These are phyloP conservation scores for Caradrina kadenii DNA, from an alignment of 2,888 invertebrate genomes.

Conservation along the genomic window DNA sequence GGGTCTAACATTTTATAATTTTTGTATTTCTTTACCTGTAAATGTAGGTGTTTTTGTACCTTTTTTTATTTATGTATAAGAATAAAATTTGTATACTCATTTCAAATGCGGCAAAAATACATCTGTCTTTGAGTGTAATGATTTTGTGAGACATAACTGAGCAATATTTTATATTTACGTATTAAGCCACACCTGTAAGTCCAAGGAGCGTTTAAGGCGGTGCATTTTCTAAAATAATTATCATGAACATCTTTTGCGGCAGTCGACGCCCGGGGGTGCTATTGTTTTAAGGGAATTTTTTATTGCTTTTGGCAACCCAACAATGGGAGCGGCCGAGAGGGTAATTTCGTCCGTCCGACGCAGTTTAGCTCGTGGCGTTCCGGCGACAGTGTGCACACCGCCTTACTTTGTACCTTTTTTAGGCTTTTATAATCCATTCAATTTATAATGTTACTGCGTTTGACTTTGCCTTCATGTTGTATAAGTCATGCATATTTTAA, in stretches of 20 bases:
- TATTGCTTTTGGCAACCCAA: constrained; percentile 88
- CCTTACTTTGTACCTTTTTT: constrained; percentile 70
- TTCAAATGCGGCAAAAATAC: constrained; percentile 42
- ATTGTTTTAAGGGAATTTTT: constrained; percentile 89
- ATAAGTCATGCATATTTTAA: constrained; percentile 43
- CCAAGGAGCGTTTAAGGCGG: constrained; percentile 87
- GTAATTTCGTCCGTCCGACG: constrained; percentile 81
- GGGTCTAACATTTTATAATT: neutral
- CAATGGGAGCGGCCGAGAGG: constrained; percentile 85
- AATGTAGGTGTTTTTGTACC: neutral
- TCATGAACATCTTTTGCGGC: constrained; percentile 86
- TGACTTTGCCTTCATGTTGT: constrained; percentile 52
- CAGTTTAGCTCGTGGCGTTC: constrained; percentile 75
- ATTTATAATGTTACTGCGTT: constrained; percentile 66
- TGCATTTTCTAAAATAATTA: constrained; percentile 87
- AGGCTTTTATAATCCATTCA: constrained; percentile 67
- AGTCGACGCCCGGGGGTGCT: constrained; percentile 86
- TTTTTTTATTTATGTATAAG: neutral
- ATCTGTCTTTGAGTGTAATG: constrained; percentile 41
- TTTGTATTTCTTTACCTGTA: neutral
- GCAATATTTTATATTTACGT: constrained; percentile 70
- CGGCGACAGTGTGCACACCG: constrained; percentile 73
- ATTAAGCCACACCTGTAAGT: constrained; percentile 84
- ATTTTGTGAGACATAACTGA: constrained; percentile 55
- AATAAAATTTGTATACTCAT: neutral